phyloP scores from a whole-genome alignment of 2,113 vertebrate species.

The Forbesichthys papilliferus region DNA sequence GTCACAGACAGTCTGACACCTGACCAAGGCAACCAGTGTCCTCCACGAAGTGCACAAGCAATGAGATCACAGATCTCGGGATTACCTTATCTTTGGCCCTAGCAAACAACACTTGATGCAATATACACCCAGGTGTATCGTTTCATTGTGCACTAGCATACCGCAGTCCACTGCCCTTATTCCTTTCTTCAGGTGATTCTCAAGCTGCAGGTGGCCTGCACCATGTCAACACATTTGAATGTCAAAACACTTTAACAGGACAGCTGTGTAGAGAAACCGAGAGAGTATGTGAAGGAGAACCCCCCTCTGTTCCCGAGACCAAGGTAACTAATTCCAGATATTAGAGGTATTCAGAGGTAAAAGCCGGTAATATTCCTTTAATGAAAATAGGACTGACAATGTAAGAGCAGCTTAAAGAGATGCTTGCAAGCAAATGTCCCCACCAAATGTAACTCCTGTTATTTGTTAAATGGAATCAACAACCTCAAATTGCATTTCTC shows the following conservation, averaged over 20 bases:
- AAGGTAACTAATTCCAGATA: conserved; percentile 46
- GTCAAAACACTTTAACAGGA: neutral
- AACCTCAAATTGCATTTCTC: neutral
- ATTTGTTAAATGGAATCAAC: neutral
- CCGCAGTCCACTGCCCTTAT: neutral
- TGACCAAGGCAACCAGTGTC: neutral
- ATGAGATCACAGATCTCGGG: conserved; percentile 23
- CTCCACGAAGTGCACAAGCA: neutral
- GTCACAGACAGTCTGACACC: neutral
- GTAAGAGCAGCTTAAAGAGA: conserved; percentile 47
- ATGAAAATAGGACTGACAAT: conserved; percentile 38
- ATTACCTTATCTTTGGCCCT: conserved; percentile 17
- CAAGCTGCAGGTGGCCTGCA: neutral
- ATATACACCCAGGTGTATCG: conserved; percentile 33
- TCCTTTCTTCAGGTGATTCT: conserved; percentile 1
- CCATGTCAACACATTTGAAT: neutral
- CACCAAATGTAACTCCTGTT: conserved; percentile 1
- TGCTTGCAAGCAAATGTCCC: conserved; percentile 50
- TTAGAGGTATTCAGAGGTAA: conserved; percentile 22
- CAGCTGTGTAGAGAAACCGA: neutral
- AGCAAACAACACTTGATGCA: conserved; percentile 21
- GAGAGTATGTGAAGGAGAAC: conserved; percentile 1
- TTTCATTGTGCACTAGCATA: conserved; percentile 4
- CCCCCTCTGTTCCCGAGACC: conserved; percentile 8
- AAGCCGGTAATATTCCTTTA: conserved; percentile 30